phyloP scores from a whole-genome alignment of 2,888 invertebrate species.

The Hirtodrosophila duncani region DNA sequence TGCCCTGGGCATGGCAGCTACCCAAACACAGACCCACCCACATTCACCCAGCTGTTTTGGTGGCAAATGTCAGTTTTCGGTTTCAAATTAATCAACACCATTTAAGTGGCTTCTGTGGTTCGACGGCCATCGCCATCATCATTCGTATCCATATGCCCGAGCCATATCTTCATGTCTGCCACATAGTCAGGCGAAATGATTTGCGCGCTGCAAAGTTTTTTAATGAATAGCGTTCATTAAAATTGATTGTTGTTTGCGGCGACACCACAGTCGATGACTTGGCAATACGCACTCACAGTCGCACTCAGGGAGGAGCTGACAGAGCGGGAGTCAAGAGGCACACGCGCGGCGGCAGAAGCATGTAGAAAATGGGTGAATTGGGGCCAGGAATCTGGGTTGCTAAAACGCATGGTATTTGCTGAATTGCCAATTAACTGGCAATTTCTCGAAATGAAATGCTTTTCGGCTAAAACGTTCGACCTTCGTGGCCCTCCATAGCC shows the following conservation, averaged over 20 bases:
- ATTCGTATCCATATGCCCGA: not conserved
- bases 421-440: slow-evolving; percentile 70
- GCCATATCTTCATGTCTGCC: not conserved
- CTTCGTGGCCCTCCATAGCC: not conserved
- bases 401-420: slow-evolving; percentile 51
- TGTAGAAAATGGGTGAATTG: not conserved
- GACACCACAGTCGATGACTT: slow-evolving; percentile 52
- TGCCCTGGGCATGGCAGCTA: slow-evolving; percentile 7
- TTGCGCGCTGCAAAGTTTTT: slow-evolving; percentile 55
- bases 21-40: slow-evolving; percentile 6
- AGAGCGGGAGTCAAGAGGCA: slow-evolving; percentile 1
- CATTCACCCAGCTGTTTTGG: slow-evolving; percentile 37
- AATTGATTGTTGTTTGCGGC: slow-evolving; percentile 69
- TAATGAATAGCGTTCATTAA: slow-evolving; percentile 71
- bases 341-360: slow-evolving; percentile 8
- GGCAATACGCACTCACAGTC: slow-evolving; percentile 43
- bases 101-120: slow-evolving; percentile 63
- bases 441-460: slow-evolving; percentile 38
- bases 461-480: slow-evolving; percentile 24
- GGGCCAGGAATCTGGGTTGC: slow-evolving; percentile 14
- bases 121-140: slow-evolving; percentile 37
- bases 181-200: slow-evolving; percentile 29
- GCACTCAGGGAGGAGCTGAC: slow-evolving; percentile 2
- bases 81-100: slow-evolving; percentile 66
- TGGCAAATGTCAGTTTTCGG: slow-evolving; percentile 62